Evolutionary conservation across 1,140 invertebrate genomes (phyloP).

Genomic region (Ptiloglossa arizonensis): DNA sequence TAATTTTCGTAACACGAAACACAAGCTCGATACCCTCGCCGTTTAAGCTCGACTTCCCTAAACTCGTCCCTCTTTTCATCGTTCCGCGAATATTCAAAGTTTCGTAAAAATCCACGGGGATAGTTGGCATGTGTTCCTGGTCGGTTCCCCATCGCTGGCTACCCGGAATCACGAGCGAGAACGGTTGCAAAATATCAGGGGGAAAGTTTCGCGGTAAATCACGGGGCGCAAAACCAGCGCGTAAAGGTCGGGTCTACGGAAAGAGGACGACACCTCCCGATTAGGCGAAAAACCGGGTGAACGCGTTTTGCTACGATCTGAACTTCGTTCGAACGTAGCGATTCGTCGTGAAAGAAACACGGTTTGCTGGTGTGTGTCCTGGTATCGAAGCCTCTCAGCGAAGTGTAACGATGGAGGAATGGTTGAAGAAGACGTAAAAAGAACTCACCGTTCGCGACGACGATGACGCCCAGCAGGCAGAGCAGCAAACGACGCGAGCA

Average conservation of each 20-base stretch:
- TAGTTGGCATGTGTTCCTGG: too few relatives aligned
- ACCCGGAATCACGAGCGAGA: neutral
- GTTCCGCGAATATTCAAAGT: too few relatives aligned
- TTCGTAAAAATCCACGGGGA: too few relatives aligned
- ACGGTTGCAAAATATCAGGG: neutral
- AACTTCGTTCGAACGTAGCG: neutral
- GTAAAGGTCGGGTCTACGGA: too few relatives aligned
- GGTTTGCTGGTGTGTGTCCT: too few relatives aligned
- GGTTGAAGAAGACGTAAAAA: too few relatives aligned
- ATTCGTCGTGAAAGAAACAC: neutral
- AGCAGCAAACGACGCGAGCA: slow-evolving; percentile 70
- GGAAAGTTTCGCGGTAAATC: slow-evolving; percentile 5
- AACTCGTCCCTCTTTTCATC: neutral
- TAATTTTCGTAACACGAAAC: too few relatives aligned
- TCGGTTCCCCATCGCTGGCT: neutral
- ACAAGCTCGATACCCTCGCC: too few relatives aligned
- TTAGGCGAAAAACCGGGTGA: neutral
- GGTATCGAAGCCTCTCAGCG: too few relatives aligned
- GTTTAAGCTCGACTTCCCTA: neutral
- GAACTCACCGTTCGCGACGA: slow-evolving; percentile 74
- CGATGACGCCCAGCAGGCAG: slow-evolving; percentile 69
- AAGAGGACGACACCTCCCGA: neutral
- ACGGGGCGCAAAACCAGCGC: neutral
- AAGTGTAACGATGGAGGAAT: too few relatives aligned
- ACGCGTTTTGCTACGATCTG: neutral